Conservation (phyloP, 2,797 vertebrate genomes). For the Platyrinchus mystaceus region DNA sequence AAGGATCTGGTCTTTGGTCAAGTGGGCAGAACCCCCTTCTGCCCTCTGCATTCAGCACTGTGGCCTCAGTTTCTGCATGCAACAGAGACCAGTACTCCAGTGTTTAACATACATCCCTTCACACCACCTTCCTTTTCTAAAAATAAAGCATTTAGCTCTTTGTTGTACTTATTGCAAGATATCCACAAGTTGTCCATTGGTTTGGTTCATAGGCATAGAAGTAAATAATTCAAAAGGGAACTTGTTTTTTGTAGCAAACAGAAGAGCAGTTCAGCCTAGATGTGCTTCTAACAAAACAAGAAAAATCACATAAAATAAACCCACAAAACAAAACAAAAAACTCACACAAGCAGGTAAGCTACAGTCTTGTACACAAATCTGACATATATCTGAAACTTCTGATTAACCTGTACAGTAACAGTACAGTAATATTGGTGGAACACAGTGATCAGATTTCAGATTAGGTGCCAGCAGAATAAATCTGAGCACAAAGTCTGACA, state of each 20-base stretch:
- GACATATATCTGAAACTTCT: background rate
- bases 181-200: background rate
- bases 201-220: background rate
- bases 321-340: background rate
- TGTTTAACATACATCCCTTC: background rate
- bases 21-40: background rate
- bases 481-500: background rate
- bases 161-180: background rate
- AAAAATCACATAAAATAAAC: background rate
- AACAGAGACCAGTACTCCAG: background rate
- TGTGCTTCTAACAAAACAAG: background rate
- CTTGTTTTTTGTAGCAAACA: background rate
- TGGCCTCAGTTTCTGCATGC: too few relatives aligned
- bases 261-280: background rate
- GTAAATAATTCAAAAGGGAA: background rate
- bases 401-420: background rate
- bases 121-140: background rate
- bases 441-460: background rate
- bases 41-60: too few relatives aligned
- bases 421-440: background rate
- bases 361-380: background rate
- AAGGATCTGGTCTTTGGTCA: background rate
- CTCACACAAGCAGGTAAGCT: fast-evolving
- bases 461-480: background rate
- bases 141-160: background rate